Percentiles rank a stretch among this genome's conserved stretches.
Conservation (phyloP, 2,113 vertebrate species). For the Vulpes lagopus region DNA sequence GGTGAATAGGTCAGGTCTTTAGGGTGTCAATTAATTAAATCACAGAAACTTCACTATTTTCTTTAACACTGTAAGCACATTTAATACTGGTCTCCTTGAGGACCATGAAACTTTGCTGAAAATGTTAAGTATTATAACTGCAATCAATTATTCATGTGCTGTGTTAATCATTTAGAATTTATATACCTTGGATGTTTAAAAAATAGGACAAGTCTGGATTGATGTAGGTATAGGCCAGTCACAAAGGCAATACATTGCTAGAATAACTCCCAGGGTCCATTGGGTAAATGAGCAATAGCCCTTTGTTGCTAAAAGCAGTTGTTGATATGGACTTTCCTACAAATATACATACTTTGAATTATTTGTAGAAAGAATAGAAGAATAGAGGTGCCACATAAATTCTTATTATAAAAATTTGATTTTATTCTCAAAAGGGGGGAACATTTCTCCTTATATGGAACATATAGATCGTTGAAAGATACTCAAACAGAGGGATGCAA, state of each 20-base stretch:
- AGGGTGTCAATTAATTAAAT: constrained; percentile 67
- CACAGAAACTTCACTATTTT: constrained; percentile 59
- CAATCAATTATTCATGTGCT: constrained; percentile 64
- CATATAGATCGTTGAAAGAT: neutral
- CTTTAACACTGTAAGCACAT: constrained; percentile 58
- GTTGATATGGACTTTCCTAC: neutral
- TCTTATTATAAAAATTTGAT: neutral
- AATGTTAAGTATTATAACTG: constrained; percentile 64
- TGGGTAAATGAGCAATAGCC: neutral
- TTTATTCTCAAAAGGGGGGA: neutral
- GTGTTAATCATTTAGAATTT: constrained; percentile 61
- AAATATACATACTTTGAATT: neutral
- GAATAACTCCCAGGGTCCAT: neutral
- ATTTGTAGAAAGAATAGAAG: neutral
- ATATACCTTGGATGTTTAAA: constrained; percentile 19
- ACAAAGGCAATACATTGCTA: neutral
- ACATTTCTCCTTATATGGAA: neutral
- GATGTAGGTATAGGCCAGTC: neutral
- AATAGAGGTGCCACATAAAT: neutral
- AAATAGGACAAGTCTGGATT: neutral
- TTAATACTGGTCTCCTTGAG: constrained; percentile 59
- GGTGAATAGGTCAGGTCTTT: constrained; percentile 63
- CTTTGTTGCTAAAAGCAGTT: neutral
- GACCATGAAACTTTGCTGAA: constrained; percentile 57
- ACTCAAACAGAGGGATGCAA: neutral